Evolutionary conservation across 2,888 invertebrate genomes (phyloP).

Genomic region (Agelastica alni): DNA sequence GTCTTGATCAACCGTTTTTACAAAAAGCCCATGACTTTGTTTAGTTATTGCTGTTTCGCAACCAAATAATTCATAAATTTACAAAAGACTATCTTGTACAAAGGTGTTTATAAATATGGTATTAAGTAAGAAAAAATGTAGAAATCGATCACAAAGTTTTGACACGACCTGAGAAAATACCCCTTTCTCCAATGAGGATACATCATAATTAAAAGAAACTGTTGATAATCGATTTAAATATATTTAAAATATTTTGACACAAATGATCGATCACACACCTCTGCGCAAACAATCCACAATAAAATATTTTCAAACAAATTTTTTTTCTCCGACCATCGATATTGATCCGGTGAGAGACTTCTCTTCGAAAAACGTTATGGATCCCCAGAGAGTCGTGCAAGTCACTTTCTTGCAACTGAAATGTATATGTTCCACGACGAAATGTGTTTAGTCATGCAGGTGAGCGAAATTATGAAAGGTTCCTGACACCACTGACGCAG

Average conservation of each 20-base stretch:
- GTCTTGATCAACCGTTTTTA: too few relatives aligned
- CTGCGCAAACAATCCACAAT: slow-evolving; percentile 10
- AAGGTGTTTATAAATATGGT: too few relatives aligned
- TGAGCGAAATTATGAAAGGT: slow-evolving; percentile 32
- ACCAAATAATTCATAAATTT: too few relatives aligned
- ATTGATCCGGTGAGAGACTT: slow-evolving; percentile 25
- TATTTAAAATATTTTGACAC: slow-evolving; percentile 25
- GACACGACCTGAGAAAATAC: too few relatives aligned
- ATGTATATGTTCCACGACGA: slow-evolving; percentile 27
- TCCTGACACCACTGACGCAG: slow-evolving; percentile 30
- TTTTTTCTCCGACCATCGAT: slow-evolving; percentile 16
- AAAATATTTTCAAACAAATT: slow-evolving; percentile 16
- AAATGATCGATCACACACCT: slow-evolving; percentile 23
- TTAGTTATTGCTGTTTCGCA: too few relatives aligned
- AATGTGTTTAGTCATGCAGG: slow-evolving; percentile 31
- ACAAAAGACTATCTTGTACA: too few relatives aligned
- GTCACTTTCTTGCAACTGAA: slow-evolving; percentile 42
- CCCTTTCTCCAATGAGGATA: too few relatives aligned
- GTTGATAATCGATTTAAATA: slow-evolving; percentile 1
- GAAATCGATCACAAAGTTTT: too few relatives aligned
- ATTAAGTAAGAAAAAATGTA: too few relatives aligned
- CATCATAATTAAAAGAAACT: too few relatives aligned
- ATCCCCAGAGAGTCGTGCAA: slow-evolving; percentile 43
- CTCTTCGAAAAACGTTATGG: slow-evolving; percentile 38
- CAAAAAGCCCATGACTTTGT: too few relatives aligned